These are phyloP conservation scores for Albula glossodonta DNA, from an alignment of 2,113 vertebrate genomes.

Conservation along the genomic window DNA sequence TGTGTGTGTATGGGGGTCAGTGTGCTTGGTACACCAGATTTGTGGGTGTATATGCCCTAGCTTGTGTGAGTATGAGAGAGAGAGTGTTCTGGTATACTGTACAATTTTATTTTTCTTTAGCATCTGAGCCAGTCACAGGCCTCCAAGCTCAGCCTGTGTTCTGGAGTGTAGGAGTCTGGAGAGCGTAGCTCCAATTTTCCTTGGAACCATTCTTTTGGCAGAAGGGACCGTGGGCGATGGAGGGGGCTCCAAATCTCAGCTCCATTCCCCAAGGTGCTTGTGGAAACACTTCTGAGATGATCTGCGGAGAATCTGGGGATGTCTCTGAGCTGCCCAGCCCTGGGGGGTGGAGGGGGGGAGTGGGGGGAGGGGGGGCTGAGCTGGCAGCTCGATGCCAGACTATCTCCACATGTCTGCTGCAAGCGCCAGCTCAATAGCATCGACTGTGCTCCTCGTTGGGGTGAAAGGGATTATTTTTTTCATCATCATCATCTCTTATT, in stretches of 20 bases:
- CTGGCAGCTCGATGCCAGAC: slow-evolving; percentile 50
- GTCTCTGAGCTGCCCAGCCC: slow-evolving; percentile 33
- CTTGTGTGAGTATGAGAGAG: too few species aligned
- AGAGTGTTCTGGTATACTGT: too few species aligned
- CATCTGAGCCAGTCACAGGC: slow-evolving; percentile 13
- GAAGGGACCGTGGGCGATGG: slow-evolving; percentile 37
- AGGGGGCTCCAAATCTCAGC: slow-evolving; percentile 43
- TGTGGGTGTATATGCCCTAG: too few species aligned
- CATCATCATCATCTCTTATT: background rate
- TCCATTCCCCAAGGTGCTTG: slow-evolving; percentile 47
- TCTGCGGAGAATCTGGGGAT: slow-evolving; percentile 44
- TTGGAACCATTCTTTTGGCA: slow-evolving; percentile 46
- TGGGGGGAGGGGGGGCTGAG: background rate
- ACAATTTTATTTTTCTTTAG: background rate
- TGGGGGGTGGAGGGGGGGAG: slow-evolving; percentile 3
- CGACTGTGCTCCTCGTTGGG: slow-evolving; percentile 35
- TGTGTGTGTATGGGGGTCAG: background rate
- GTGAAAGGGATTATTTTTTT: slow-evolving; percentile 48
- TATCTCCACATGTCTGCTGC: slow-evolving; percentile 64
- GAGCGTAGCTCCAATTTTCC: slow-evolving; percentile 23
- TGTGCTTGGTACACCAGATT: background rate
- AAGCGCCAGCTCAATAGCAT: slow-evolving; percentile 51
- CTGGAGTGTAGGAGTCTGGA: slow-evolving; percentile 29
- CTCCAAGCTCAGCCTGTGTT: slow-evolving; percentile 34
- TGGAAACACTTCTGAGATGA: slow-evolving; percentile 53